Base-by-base conservation (phyloP, 2,888 invertebrate species). In the Tinea semifulvella region DNA sequence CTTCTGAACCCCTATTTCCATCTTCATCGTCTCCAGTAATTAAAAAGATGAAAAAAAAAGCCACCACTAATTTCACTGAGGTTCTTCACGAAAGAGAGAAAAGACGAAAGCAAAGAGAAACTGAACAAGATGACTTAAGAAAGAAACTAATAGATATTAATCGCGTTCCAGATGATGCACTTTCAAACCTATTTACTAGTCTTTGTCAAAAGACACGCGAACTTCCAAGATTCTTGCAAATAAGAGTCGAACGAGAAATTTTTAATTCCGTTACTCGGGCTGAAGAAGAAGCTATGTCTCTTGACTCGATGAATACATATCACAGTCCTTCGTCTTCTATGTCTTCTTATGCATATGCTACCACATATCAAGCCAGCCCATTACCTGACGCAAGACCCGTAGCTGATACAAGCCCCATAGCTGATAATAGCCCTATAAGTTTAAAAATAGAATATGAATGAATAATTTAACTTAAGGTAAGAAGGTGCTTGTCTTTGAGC, bases 191-290 rank as follows among this genome's bases (percentile, higher is more conserved):
- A 25, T 60, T 61, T 46, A 48, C 51, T 7, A 55, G 60, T 48
- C 39, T 61, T 16, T 57, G 52, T 44, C 50, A 58, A 43, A 60
- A 61, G 49, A 59, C 59, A 4, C 47, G 53, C 2, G 50, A 51
- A 18, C 43, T 59, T 1, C 61, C 60, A 6, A 60, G 51, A 42
- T 51, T 55, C 46, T 50, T 61, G 31, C 58, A 60, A 28, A 46
- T 60, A 7, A 47, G 57, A 35, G 57, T 61, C 4, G 57, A 60
- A 45, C 53, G 58, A 43, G 59, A 61, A 35, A 44, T 59, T 7
- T 58, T 58, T 47, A 49, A 52, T 6, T 44, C 55, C 14, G 50
- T 58, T 4, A 51, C 47, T 11, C 44, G 50, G 13, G 58, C 58
- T 42, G 45, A 45, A 45, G 45, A 57, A 38, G 55, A 58, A 43